Evolutionary conservation across 1,140 invertebrate genomes (phyloP).

Genomic region (Sitobion miscanthi): DNA sequence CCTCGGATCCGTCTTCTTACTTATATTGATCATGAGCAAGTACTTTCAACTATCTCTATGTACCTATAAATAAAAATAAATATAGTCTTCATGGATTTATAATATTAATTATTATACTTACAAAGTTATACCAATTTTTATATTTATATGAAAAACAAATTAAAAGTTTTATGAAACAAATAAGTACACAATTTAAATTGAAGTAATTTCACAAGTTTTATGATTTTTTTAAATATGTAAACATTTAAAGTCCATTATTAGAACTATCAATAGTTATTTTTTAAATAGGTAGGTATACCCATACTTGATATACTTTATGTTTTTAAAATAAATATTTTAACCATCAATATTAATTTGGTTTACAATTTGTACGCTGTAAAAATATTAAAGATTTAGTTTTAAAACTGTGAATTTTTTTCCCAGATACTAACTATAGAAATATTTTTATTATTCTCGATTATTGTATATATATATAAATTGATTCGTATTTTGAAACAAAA

Average conservation of each 20-base stretch:
- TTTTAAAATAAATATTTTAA: not conserved
- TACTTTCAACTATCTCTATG: not conserved
- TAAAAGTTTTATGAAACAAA: not conserved
- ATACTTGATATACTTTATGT: not conserved
- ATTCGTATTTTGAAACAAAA: too few species aligned
- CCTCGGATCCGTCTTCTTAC: not conserved
- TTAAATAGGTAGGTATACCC: not conserved
- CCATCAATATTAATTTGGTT: not conserved
- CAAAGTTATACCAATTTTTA: not conserved
- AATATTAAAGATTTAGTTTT: not conserved
- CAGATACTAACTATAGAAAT: too few species aligned
- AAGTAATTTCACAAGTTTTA: not conserved
- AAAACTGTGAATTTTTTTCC: too few species aligned
- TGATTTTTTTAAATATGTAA: not conserved
- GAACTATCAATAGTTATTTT: not conserved
- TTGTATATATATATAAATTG: too few species aligned
- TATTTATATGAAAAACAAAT: not conserved
- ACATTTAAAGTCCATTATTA: not conserved
- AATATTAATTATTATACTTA: not conserved
- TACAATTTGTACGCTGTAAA: not conserved
- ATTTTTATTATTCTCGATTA: too few species aligned
- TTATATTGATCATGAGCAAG: not conserved
- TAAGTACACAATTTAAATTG: not conserved
- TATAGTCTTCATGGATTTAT: not conserved
- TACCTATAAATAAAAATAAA: too few species aligned